phyloP scores from a whole-genome alignment of 2,113 vertebrate genomes.

The Hystrix cristata region DNA sequence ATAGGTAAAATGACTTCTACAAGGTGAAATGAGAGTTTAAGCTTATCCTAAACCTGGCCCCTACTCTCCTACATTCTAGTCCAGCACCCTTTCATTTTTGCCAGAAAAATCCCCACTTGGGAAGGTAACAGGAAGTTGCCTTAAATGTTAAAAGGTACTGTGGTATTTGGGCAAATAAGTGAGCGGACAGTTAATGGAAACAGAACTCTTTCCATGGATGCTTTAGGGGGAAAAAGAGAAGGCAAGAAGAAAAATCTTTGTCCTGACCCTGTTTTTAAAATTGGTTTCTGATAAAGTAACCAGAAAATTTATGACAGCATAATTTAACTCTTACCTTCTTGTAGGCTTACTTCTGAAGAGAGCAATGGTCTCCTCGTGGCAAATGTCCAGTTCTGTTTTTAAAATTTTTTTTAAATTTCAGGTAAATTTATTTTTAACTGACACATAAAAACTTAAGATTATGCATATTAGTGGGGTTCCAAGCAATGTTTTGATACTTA shows the following conservation, averaged over 20 bases:
- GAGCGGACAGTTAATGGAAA: neutral
- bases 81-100: neutral
- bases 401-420: neutral
- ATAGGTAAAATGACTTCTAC: neutral
- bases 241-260: neutral
- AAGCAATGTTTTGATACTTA: neutral
- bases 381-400: neutral
- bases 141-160: neutral
- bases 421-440: neutral
- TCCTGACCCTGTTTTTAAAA: neutral
- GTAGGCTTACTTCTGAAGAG: neutral
- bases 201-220: neutral
- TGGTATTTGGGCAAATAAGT: neutral
- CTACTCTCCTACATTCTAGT: neutral
- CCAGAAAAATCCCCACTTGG: neutral
- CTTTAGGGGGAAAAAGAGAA: neutral
- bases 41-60: neutral
- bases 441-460: neutral
- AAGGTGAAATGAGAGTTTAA: neutral
- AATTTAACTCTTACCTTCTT: neutral
- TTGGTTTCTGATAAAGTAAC: neutral
- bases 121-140: neutral
- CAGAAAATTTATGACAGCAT: neutral
- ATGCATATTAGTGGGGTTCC: neutral
- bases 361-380: neutral